Conservation (phyloP, 2,113 vertebrate genomes). For the Bos indicus region DNA sequence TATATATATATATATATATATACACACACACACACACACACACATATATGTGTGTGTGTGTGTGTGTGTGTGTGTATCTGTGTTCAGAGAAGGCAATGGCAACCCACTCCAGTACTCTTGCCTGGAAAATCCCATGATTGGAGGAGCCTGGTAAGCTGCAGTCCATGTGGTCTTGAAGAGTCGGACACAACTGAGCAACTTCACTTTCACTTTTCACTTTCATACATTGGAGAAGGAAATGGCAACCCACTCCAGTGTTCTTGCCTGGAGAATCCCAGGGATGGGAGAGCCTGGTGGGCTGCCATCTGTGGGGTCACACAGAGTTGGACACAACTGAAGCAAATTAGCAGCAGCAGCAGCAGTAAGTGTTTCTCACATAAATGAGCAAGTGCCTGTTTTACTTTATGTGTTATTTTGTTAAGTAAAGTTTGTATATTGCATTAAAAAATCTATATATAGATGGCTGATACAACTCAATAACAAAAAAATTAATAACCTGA, state of each 20-base stretch:
- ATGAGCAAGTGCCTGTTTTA: not conserved
- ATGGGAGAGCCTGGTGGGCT: fast-evolving
- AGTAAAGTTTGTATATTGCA: not conserved
- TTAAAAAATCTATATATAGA: not conserved
- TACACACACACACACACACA: too few species aligned
- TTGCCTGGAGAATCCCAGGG: not conserved
- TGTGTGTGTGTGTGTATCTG: not conserved
- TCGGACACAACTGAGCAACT: fast-evolving
- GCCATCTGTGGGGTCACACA: fast-evolving
- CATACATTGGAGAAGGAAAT: not conserved
- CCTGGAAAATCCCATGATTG: not conserved
- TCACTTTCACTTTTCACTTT: not conserved
- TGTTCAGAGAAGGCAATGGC: not conserved
- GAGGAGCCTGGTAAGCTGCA: not conserved
- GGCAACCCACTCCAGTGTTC: not conserved
- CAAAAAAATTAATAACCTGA: not conserved
- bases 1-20: too few species aligned
- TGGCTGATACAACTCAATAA: not conserved
- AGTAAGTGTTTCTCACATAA: not conserved
- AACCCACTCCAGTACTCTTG: not conserved
- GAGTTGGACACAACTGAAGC: fast-evolving
- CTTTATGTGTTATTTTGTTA: not conserved
- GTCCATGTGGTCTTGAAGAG: not conserved
- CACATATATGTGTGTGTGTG: too few species aligned
- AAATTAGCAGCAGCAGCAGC: not conserved